These are phyloP conservation scores for Burhinus bistriatus DNA, from an alignment of 2,113 vertebrate genomes.

Conservation along the genomic window DNA sequence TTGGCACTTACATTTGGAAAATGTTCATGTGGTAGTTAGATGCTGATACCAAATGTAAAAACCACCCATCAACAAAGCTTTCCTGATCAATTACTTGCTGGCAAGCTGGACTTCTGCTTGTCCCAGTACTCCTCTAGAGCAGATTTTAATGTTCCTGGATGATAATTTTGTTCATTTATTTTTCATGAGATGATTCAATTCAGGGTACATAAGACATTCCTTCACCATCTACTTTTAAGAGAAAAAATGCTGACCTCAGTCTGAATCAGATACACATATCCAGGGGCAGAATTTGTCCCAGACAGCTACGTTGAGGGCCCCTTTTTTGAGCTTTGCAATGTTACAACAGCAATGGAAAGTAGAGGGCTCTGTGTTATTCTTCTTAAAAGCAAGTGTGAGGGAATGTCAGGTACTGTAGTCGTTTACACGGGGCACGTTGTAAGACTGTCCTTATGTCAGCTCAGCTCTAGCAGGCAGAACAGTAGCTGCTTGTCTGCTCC, in stretches of 20 bases:
- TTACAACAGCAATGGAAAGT: background rate
- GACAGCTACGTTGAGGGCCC: background rate
- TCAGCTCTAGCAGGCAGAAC: background rate
- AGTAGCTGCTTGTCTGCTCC: background rate
- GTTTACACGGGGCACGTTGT: background rate
- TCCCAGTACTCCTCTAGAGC: background rate
- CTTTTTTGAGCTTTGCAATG: background rate
- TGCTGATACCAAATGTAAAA: background rate
- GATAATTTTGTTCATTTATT: background rate
- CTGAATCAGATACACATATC: background rate
- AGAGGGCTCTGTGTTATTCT: background rate
- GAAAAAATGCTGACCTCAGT: background rate
- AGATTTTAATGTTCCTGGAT: background rate
- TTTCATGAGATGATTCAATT: constrained; percentile 6
- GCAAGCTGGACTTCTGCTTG: background rate
- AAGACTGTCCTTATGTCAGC: background rate
- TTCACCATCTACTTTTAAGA: background rate
- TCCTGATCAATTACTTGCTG: background rate
- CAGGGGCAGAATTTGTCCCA: background rate
- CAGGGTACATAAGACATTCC: background rate
- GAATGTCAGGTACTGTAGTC: background rate
- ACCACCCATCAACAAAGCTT: background rate
- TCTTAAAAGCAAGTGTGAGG: background rate
- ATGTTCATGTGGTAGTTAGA: background rate
- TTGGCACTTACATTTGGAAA: background rate